These are phyloP conservation scores for Eciton burchellii DNA, from an alignment of 1,140 invertebrate species.

Conservation along the genomic window DNA sequence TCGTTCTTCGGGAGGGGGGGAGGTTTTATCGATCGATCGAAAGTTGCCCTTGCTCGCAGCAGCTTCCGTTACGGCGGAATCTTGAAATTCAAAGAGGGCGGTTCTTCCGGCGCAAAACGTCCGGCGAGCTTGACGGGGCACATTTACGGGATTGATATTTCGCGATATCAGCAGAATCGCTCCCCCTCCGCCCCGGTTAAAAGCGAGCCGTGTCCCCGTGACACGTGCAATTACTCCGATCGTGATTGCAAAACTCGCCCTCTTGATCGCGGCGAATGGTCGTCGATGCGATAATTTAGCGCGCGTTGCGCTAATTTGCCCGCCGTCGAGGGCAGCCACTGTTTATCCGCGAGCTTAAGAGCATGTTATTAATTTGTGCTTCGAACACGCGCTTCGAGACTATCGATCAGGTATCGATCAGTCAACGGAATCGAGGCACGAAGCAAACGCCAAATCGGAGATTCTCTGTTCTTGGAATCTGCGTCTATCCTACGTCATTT, in stretches of 20 bases:
- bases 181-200: too few relatives aligned
- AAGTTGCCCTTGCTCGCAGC: too few relatives aligned
- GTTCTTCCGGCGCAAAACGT: background rate
- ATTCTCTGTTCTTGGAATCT: background rate
- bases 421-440: background rate
- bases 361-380: slow-evolving; percentile 40
- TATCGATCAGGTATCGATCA: background rate
- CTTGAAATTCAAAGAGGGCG: background rate
- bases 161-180: slow-evolving; percentile 20
- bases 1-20: too few relatives aligned
- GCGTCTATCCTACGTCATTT: too few relatives aligned
- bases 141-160: background rate
- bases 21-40: too few relatives aligned
- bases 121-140: background rate
- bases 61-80: too few relatives aligned
- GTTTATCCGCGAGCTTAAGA: slow-evolving; percentile 33
- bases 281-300: slow-evolving; percentile 46
- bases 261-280: slow-evolving; percentile 41
- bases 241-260: slow-evolving; percentile 38
- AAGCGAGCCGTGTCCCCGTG: background rate
- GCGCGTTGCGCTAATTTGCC: slow-evolving; percentile 36
- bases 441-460: background rate
- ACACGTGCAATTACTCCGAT: slow-evolving; percentile 28
- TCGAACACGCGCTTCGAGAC: background rate
- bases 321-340: slow-evolving; percentile 23